A percentile compares a stretch with the other conserved stretches of the same genome.
Conservation (phyloP, 2,113 vertebrate genomes). For the Hyperopisus bebe region DNA sequence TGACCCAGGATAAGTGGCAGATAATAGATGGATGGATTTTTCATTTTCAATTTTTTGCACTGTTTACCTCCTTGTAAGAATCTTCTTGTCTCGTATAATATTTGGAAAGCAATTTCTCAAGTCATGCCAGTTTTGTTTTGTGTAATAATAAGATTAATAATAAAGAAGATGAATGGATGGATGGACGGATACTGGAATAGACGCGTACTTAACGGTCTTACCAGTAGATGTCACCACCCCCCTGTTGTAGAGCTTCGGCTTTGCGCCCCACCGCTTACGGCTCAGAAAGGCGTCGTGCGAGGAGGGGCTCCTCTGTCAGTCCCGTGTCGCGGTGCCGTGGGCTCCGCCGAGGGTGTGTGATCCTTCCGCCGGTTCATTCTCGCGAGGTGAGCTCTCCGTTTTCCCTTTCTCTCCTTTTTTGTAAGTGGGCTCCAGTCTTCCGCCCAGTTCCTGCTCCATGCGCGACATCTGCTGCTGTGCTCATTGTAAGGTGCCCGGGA, state of each 20-base stretch:
- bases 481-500: slow-evolving; percentile 13
- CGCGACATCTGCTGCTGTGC: slow-evolving; percentile 10
- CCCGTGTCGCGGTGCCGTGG: background rate
- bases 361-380: slow-evolving; percentile 31
- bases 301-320: slow-evolving; percentile 7
- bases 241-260: background rate
- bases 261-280: slow-evolving; percentile 5
- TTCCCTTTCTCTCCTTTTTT: slow-evolving; percentile 10
- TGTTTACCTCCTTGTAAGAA: background rate
- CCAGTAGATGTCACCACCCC: slow-evolving; percentile 22
- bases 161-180: background rate
- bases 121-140: background rate
- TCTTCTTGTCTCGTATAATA: background rate
- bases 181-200: background rate
- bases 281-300: background rate
- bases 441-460: slow-evolving; percentile 13
- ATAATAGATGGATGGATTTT: too few species aligned
- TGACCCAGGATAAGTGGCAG: too few species aligned
- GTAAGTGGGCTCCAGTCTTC: slow-evolving; percentile 21
- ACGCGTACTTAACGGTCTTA: background rate
- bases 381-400: slow-evolving; percentile 30
- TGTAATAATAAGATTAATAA: background rate
- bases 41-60: too few species aligned
- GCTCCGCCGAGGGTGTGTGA: slow-evolving; percentile 26
- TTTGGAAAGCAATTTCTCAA: background rate